Conservation (phyloP, 2,888 invertebrate genomes). For the Drosophila paramelanica region DNA sequence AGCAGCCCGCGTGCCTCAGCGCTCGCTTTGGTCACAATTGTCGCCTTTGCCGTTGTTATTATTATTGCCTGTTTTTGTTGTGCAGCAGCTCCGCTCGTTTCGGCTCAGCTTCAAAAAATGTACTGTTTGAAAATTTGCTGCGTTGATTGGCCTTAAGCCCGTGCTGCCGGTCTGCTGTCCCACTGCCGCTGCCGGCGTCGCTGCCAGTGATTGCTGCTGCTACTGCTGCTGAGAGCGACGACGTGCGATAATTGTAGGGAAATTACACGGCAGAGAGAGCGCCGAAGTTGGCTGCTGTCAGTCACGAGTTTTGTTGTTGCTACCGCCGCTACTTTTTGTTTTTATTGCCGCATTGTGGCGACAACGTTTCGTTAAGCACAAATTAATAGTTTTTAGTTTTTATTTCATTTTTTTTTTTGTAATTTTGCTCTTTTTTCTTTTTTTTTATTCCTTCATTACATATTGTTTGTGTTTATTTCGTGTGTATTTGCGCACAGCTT, state of each 20-base stretch:
- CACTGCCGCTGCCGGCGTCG: slow-evolving; percentile 33
- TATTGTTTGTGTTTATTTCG: slow-evolving; percentile 15
- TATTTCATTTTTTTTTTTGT: slow-evolving; percentile 15
- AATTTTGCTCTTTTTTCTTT: slow-evolving; percentile 5
- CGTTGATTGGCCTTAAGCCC: slow-evolving; percentile 78
- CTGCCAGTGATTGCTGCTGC: slow-evolving; percentile 9
- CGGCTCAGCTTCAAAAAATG: slow-evolving; percentile 72
- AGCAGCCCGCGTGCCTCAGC: slow-evolving; percentile 23
- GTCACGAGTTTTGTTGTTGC: slow-evolving; percentile 26
- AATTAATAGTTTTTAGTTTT: slow-evolving; percentile 48
- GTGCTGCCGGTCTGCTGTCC: slow-evolving; percentile 48
- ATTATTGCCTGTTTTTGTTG: slow-evolving; percentile 19
- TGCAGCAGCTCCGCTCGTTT: slow-evolving; percentile 52
- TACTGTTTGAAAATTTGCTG: slow-evolving; percentile 75
- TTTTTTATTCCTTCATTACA: not conserved
- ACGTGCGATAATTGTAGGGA: slow-evolving; percentile 73
- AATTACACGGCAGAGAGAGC: slow-evolving; percentile 62
- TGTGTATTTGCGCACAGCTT: slow-evolving; percentile 27
- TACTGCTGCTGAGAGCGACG: slow-evolving; percentile 41
- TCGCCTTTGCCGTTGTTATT: slow-evolving; percentile 5
- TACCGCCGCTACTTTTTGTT: slow-evolving; percentile 8
- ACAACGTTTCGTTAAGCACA: slow-evolving; percentile 42
- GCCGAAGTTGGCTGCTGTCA: slow-evolving; percentile 27
- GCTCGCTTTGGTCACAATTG: slow-evolving; percentile 20
- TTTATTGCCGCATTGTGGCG: slow-evolving; percentile 27